Evolutionary conservation across 2,797 vertebrate species (phyloP), one percentile per base, ranked within the genome.

Genomic region (Lagocephalus sceleratus): DNA sequence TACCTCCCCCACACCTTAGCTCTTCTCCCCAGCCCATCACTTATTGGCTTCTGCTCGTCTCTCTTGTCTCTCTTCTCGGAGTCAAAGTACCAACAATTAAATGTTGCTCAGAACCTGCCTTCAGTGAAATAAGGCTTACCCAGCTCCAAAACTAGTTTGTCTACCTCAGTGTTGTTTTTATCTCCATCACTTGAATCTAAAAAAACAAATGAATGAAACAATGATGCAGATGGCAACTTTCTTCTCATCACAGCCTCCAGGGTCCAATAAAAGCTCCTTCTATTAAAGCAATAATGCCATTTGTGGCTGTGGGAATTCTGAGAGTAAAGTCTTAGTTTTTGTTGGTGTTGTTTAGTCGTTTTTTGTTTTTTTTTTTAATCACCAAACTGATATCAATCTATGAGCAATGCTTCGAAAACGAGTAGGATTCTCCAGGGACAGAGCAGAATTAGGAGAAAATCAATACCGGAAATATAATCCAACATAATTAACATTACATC

Each of bases 21-120:
- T 60, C 42, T 9, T 60, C 63, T 35, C 54, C 54, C 39, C 54
- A 38, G 21, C 46, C 57, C 39, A 70, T 68, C 78, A 74, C 39
- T 58, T 62, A 60, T 40, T 53, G 5, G 62, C 61, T 73, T 39
- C 26, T 8, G 49, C 71, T 78, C 66, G 26, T 77, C 79, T 62
- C 61, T 71, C 72, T 67, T 1, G 54, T 68, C 67, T 76, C 61
- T 75, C 53, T 65, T 76, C 61, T 75, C 53, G 51, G 57, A 80
- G 73, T 77, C 73, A 74, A 59, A 73, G 50, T 49, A 71, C 72
- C 73, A 75, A 58, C 51, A 54, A 51, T 22, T 10, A 40, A 52
- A 72, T 61, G 12, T 29, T 29, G 29, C 14, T 35, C 32, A 35
- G 32, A 12, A 35, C 11, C 32, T 35, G 8, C 32, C 11, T 11